Conservation (phyloP, 2,888 invertebrate genomes). For the Chirona hameri region DNA sequence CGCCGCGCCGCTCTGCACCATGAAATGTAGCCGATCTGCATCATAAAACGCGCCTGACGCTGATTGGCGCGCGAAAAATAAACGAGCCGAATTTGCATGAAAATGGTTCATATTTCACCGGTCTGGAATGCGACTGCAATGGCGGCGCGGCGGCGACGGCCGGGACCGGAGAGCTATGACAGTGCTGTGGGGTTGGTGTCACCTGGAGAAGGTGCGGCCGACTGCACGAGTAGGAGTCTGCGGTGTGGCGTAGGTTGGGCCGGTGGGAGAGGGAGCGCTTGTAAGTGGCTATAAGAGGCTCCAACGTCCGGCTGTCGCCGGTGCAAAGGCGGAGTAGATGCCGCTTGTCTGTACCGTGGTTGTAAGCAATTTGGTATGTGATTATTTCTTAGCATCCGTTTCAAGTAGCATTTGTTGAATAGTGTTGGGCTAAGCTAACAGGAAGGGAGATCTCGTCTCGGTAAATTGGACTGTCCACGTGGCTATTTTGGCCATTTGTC, state of each 20-base stretch:
- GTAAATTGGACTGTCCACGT: neutral
- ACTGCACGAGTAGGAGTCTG: neutral
- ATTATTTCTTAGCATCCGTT: neutral
- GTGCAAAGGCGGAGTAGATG: too few relatives aligned
- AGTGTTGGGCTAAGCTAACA: neutral
- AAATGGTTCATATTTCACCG: conserved; percentile 8
- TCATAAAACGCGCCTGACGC: conserved; percentile 1
- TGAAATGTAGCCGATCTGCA: conserved; percentile 4
- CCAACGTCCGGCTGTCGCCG: neutral
- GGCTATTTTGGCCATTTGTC: neutral
- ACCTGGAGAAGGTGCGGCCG: neutral
- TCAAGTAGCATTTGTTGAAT: neutral
- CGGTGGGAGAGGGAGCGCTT: neutral
- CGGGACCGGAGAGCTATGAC: neutral
- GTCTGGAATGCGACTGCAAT: conserved; percentile 1
- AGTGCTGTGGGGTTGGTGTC: neutral
- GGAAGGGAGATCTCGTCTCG: neutral
- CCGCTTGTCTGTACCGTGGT: too few relatives aligned
- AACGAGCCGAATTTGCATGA: conserved; percentile 8
- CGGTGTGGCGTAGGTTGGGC: too few relatives aligned
- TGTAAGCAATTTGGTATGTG: too few relatives aligned
- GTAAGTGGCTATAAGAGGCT: neutral
- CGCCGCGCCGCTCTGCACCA: neutral
- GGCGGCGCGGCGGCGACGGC: neutral
- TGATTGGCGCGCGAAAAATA: conserved; percentile 4